phyloP scores from a whole-genome alignment of 2,113 vertebrate genomes.

The Toxostoma redivivum region DNA sequence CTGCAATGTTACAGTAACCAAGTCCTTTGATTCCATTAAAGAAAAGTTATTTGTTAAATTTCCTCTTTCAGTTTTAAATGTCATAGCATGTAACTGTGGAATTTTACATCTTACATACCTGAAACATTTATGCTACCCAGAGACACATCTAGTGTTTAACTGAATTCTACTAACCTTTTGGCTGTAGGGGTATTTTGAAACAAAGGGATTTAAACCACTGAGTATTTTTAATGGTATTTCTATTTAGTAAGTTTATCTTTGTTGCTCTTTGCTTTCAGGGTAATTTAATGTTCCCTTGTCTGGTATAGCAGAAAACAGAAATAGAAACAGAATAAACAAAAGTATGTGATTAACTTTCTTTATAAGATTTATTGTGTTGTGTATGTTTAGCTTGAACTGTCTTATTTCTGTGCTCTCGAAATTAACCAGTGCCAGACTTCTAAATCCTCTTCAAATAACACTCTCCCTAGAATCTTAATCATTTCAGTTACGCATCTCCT shows the following conservation, averaged over 20 bases:
- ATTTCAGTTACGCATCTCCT: neutral
- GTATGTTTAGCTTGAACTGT: conserved; percentile 33
- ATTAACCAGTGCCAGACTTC: conserved; percentile 28
- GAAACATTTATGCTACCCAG: neutral
- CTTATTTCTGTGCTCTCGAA: conserved; percentile 30
- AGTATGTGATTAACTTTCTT: conserved; percentile 9
- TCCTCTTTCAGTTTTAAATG: neutral
- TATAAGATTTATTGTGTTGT: conserved; percentile 33
- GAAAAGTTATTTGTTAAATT: neutral
- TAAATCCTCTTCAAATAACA: conserved; percentile 41
- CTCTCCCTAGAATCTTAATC: neutral
- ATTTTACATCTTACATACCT: neutral
- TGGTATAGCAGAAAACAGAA: conserved; percentile 23
- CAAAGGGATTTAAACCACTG: neutral
- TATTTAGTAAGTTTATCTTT: conserved; percentile 37
- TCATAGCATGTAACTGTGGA: neutral
- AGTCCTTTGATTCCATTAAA: neutral
- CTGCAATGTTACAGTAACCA: neutral
- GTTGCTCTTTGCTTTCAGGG: conserved; percentile 23
- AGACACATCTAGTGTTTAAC: neutral
- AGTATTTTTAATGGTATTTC: neutral
- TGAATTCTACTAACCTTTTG: neutral
- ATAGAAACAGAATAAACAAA: conserved; percentile 34
- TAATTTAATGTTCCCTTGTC: conserved; percentile 39
- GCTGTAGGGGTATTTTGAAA: neutral